Percentiles rank a stretch among this genome's conserved stretches.
Conservation (phyloP, 2,888 invertebrate genomes). For the Apodemia mormo region DNA sequence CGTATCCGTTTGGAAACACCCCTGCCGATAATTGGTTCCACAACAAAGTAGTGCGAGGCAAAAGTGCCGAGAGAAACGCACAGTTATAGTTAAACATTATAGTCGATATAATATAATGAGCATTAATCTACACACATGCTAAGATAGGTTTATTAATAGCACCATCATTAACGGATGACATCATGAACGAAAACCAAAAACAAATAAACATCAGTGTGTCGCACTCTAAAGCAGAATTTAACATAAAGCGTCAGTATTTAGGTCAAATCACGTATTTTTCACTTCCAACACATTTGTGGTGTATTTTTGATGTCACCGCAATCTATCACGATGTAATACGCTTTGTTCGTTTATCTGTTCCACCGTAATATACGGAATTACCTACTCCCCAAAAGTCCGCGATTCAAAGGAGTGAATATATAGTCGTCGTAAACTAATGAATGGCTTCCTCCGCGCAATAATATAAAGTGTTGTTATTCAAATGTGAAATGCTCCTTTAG, state of each 20-base stretch:
- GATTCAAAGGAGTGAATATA: conserved; percentile 44
- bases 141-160: not conserved
- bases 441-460: conserved; percentile 39
- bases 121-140: too few species aligned
- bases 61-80: too few species aligned
- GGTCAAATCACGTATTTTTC: not conserved
- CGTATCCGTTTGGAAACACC: too few species aligned
- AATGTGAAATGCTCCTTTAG: conserved; percentile 16
- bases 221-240: too few species aligned
- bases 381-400: conserved; percentile 29
- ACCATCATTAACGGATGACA: too few species aligned
- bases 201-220: too few species aligned
- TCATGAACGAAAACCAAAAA: too few species aligned
- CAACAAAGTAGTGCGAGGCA: too few species aligned
- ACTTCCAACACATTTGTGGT: conserved; percentile 11
- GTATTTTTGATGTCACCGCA: conserved; percentile 24
- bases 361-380: conserved; percentile 33
- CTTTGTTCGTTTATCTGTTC: conserved; percentile 31
- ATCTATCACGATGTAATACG: conserved; percentile 26
- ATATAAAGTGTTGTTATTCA: conserved; percentile 24
- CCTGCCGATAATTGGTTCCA: too few species aligned
- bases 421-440: conserved; percentile 44
- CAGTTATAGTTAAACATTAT: too few species aligned
- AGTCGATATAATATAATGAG: too few species aligned
- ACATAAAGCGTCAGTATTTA: too few species aligned